Conservation (phyloP, 2,888 invertebrate genomes). For the Temnothorax rugatulus region DNA sequence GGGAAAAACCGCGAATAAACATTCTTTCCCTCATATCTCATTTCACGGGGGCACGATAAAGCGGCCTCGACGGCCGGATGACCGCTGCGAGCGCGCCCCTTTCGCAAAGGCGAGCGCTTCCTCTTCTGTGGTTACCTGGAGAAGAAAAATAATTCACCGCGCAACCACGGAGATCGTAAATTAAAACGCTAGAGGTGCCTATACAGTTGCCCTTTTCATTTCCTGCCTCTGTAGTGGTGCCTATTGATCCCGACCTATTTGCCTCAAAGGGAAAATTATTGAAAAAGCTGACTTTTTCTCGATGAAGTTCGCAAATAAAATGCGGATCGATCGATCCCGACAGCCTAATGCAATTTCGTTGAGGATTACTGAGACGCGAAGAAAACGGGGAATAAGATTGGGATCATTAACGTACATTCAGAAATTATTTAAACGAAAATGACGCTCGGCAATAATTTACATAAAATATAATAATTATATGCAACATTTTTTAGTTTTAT, state of each 20-base stretch:
- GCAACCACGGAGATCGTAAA: constrained; percentile 20
- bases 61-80: constrained; percentile 38
- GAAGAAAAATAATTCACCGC: constrained; percentile 18
- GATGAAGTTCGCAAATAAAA: background rate
- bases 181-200: constrained; percentile 5
- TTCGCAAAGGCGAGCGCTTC: constrained; percentile 49
- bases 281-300: constrained; percentile 4
- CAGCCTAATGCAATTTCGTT: constrained; percentile 9
- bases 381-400: background rate
- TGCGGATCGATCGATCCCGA: background rate
- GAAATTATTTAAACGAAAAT: background rate
- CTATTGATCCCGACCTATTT: constrained; percentile 12
- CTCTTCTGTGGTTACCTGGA: constrained; percentile 29
- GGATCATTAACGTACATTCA: background rate
- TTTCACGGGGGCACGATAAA: constrained; percentile 65
- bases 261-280: constrained; percentile 9
- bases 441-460: background rate
- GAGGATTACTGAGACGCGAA: background rate
- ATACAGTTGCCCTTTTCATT: constrained; percentile 18
- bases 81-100: constrained; percentile 49
- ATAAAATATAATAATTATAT: background rate
- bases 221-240: background rate
- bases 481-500: background rate
- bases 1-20: constrained; percentile 73
- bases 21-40: constrained; percentile 65